phyloP scores from a whole-genome alignment of 2,113 vertebrate species.

The Hymenochirus boettgeri region DNA sequence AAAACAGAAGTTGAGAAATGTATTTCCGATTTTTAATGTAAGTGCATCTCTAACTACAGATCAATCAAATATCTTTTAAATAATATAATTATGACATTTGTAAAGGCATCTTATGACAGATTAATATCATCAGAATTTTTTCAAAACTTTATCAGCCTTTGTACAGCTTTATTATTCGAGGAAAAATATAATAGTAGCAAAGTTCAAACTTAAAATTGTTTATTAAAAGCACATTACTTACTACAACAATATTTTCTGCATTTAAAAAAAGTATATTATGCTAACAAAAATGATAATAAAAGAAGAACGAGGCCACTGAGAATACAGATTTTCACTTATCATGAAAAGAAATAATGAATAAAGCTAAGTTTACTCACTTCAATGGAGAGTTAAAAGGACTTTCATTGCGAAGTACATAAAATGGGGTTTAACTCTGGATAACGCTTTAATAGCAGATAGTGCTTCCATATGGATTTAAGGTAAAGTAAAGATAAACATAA shows the following conservation, averaged over 20 bases:
- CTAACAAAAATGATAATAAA: too few species aligned
- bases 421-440: too few species aligned
- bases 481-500: too few species aligned
- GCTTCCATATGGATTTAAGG: too few species aligned
- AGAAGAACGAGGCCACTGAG: too few species aligned
- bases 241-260: not conserved
- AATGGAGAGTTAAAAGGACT: too few species aligned
- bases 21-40: slow-evolving; percentile 33
- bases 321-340: too few species aligned
- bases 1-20: slow-evolving; percentile 35
- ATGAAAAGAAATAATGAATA: too few species aligned
- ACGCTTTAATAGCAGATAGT: too few species aligned
- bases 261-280: too few species aligned
- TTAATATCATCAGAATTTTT: slow-evolving; percentile 36
- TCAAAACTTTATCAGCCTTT: slow-evolving; percentile 13
- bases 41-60: slow-evolving; percentile 32
- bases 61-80: slow-evolving; percentile 38
- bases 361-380: too few species aligned
- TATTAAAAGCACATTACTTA: not conserved
- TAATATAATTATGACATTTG: slow-evolving; percentile 36
- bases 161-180: not conserved
- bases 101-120: slow-evolving; percentile 26
- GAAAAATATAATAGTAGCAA: not conserved
- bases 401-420: too few species aligned
- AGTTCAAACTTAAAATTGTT: not conserved